These are phyloP conservation scores for Seriola aureovittata DNA, from an alignment of 2,113 vertebrate species.

Conservation along the genomic window DNA sequence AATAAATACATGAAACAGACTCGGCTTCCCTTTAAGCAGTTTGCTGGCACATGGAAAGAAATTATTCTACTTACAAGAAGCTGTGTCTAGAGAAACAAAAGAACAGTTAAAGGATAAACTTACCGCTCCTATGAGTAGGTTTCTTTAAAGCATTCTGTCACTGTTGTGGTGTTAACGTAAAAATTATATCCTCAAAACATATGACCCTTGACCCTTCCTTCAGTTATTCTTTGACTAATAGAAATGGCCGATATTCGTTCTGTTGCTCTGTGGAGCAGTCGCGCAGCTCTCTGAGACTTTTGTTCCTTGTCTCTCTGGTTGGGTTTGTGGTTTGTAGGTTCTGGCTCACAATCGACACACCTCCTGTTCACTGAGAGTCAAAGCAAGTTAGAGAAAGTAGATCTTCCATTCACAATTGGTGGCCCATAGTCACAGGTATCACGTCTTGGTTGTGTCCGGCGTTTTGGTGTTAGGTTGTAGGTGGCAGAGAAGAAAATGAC, in stretches of 20 bases:
- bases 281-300: background rate
- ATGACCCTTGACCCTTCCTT: slow-evolving; percentile 22
- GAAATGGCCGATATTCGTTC: background rate
- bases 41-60: background rate
- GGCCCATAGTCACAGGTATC: background rate
- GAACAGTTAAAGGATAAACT: slow-evolving; percentile 15
- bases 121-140: slow-evolving; percentile 29
- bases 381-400: background rate
- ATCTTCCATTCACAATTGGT: slow-evolving; percentile 16
- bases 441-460: slow-evolving; percentile 11
- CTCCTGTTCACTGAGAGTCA: background rate
- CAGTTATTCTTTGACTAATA: background rate
- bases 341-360: background rate
- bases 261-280: background rate
- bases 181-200: background rate
- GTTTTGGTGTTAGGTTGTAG: slow-evolving; percentile 3
- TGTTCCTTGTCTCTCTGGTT: too few relatives aligned
- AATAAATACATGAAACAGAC: background rate
- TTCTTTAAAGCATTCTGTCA: slow-evolving; percentile 26
- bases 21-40: background rate
- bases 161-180: background rate
- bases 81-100: background rate
- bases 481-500: slow-evolving; percentile 53
- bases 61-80: background rate
- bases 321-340: background rate